Evolutionary conservation across 2,113 vertebrate genomes (phyloP).

Genomic region (Ancistrus triradiatus): DNA sequence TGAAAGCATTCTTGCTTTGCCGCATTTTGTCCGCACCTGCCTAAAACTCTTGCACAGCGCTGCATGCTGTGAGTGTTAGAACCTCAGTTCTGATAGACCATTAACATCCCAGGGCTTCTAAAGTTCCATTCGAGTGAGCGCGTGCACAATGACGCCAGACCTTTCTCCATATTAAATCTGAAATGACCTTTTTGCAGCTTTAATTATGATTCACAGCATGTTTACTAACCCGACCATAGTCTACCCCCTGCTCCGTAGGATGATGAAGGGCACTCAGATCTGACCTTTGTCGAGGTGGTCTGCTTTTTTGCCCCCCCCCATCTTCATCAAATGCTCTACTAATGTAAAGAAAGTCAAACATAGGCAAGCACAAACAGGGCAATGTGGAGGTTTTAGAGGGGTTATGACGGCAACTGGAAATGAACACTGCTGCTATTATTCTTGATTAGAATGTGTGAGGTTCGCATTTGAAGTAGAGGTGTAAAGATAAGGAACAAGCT

Average conservation of each 20-base stretch:
- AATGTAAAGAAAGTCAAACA: background rate
- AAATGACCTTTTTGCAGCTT: background rate
- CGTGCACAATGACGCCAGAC: too few relatives aligned
- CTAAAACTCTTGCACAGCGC: too few relatives aligned
- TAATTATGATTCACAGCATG: constrained; percentile 13
- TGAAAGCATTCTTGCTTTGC: too few relatives aligned
- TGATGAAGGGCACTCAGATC: constrained; percentile 5
- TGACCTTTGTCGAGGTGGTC: constrained; percentile 7
- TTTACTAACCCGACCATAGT: constrained; percentile 3
- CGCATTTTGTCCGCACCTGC: too few relatives aligned
- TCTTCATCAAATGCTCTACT: background rate
- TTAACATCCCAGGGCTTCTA: too few relatives aligned
- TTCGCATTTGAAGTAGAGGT: background rate
- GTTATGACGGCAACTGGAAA: background rate
- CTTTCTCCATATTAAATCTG: background rate
- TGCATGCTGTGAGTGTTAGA: too few relatives aligned
- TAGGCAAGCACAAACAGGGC: background rate
- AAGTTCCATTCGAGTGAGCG: too few relatives aligned
- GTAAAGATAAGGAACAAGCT: background rate
- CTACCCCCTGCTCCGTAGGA: constrained; percentile 9
- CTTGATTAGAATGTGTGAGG: background rate
- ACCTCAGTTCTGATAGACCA: too few relatives aligned
- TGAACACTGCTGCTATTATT: background rate
- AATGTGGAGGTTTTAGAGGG: background rate
- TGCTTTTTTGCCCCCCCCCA: background rate